Percentiles rank a stretch among this genome's conserved stretches.
phyloP scores from a whole-genome alignment of 2,888 invertebrate species.

The Eueremaeus valkanovi region DNA sequence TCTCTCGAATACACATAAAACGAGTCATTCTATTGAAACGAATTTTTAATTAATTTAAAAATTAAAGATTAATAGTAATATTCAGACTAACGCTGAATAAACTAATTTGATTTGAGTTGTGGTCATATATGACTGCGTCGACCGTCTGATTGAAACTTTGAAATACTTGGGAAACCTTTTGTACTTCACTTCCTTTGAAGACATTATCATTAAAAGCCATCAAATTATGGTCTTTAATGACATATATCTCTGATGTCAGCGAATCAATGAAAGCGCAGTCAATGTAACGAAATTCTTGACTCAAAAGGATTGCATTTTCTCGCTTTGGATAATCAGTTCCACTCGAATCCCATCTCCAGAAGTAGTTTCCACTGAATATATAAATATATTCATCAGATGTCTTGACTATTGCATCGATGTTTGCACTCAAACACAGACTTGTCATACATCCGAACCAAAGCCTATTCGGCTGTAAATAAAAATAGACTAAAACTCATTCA shows the following conservation, averaged over 20 bases:
- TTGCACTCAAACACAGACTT: background rate
- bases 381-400: background rate
- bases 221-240: background rate
- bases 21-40: background rate
- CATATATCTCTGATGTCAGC: background rate
- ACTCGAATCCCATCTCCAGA: background rate
- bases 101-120: background rate
- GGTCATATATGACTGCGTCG: background rate
- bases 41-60: background rate
- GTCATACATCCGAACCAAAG: background rate
- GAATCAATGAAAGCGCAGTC: background rate
- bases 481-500: background rate
- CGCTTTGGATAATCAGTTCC: background rate
- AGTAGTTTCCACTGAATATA: slow-evolving; percentile 10
- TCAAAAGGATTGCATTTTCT: background rate
- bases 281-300: background rate
- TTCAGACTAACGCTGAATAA: background rate
- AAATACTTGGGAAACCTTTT: background rate
- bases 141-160: background rate
- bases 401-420: background rate
- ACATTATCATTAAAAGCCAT: background rate
- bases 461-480: background rate
- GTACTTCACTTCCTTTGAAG: background rate
- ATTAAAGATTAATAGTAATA: background rate
- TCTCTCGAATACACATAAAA: background rate